Evolutionary conservation across 2,113 vertebrate genomes (phyloP).

Genomic region (Tiliqua scincoides): DNA sequence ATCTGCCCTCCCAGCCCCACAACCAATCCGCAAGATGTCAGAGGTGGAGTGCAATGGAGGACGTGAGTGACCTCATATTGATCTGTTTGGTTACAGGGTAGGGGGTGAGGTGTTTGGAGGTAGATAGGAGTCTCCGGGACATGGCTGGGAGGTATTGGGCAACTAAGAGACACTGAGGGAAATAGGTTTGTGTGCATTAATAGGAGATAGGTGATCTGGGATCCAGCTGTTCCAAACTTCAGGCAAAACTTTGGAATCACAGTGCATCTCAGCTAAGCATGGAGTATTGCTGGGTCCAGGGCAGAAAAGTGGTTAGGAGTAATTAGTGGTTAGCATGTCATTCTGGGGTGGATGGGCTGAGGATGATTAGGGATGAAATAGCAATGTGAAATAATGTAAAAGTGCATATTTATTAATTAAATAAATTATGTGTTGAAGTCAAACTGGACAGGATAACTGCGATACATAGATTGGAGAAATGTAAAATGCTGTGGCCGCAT

Average conservation of each 20-base stretch:
- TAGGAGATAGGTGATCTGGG: neutral
- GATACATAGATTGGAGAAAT: neutral
- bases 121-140: neutral
- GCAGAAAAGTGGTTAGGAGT: neutral
- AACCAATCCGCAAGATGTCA: conserved; percentile 19
- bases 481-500: neutral
- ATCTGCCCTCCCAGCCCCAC: neutral
- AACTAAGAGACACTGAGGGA: neutral
- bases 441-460: neutral
- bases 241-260: neutral
- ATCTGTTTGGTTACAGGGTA: neutral
- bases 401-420: too few relatives aligned
- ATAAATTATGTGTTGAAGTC: neutral
- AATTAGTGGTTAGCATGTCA: too few relatives aligned
- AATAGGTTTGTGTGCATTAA: neutral
- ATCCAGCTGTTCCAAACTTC: neutral
- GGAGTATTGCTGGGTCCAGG: neutral
- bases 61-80: conserved; percentile 22
- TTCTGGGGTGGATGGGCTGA: neutral
- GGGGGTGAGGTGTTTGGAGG: neutral
- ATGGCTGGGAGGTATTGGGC: neutral
- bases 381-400: neutral
- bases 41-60: conserved; percentile 29
- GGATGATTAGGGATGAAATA: neutral
- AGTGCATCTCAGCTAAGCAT: neutral